Percentiles rank a stretch among this genome's conserved stretches.
These are phyloP conservation scores for Drosophila setifemur DNA, from an alignment of 1,140 invertebrate species.

Conservation along the genomic window DNA sequence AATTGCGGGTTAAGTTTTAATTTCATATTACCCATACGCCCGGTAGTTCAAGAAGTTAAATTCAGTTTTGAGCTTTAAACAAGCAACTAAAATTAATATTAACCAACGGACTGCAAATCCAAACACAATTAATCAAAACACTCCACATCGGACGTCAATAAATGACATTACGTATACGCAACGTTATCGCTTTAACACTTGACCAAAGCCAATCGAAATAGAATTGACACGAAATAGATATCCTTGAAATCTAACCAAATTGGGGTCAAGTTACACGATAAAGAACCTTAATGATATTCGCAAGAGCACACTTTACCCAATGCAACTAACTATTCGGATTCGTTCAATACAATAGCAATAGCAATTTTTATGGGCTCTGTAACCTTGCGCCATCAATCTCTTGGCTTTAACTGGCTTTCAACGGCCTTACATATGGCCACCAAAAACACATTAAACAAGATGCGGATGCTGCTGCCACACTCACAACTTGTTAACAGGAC, in stretches of 20 bases:
- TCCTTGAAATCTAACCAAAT: not conserved
- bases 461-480: constrained; percentile 27
- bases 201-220: not conserved
- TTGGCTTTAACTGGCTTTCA: constrained; percentile 12
- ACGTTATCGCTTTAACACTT: constrained; percentile 12
- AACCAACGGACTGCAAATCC: too few relatives aligned
- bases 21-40: constrained; percentile 8
- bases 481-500: constrained; percentile 69
- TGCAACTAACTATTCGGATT: not conserved
- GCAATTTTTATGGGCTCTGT: constrained; percentile 13
- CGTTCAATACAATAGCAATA: not conserved
- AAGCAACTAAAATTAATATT: too few relatives aligned
- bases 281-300: not conserved
- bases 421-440: not conserved
- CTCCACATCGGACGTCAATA: not conserved
- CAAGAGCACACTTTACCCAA: not conserved
- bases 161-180: constrained; percentile 27
- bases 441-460: constrained; percentile 35
- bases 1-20: not conserved
- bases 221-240: constrained; percentile 6
- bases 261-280: constrained; percentile 12
- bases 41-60: not conserved
- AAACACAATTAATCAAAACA: not conserved
- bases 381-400: constrained; percentile 42
- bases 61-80: too few relatives aligned